Percentiles rank a stretch among this genome's conserved stretches.
These are phyloP conservation scores for Drosophila guanche DNA, from an alignment of 1,140 invertebrate genomes.

Conservation along the genomic window DNA sequence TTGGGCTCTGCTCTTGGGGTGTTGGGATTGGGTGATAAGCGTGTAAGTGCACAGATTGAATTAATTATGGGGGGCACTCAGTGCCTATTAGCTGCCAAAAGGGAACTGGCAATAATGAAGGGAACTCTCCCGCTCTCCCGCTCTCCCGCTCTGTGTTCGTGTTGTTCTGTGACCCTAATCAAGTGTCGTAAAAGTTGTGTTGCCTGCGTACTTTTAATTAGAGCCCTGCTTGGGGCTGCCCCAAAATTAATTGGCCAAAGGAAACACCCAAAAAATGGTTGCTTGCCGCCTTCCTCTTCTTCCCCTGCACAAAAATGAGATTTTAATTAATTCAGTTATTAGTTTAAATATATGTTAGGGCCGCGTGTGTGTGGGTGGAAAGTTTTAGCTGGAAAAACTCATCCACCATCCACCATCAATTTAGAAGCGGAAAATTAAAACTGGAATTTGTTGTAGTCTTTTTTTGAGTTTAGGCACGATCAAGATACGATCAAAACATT, in stretches of 20 bases:
- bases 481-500: slow-evolving; percentile 52
- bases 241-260: slow-evolving; percentile 67
- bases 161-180: slow-evolving; percentile 65
- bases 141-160: too few relatives aligned
- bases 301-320: slow-evolving; percentile 61
- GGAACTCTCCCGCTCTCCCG: background rate
- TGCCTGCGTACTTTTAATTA: slow-evolving; percentile 68
- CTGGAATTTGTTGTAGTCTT: slow-evolving; percentile 17
- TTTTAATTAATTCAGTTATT: slow-evolving; percentile 82
- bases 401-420: slow-evolving; percentile 30
- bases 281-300: background rate
- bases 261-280: slow-evolving; percentile 21
- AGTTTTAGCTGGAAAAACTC: slow-evolving; percentile 35
- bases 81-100: background rate
- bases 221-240: slow-evolving; percentile 17
- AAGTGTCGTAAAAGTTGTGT: slow-evolving; percentile 74
- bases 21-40: slow-evolving; percentile 69
- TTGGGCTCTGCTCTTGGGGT: background rate
- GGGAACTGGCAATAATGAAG: background rate
- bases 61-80: slow-evolving; percentile 58
- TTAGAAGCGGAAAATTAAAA: slow-evolving; percentile 46
- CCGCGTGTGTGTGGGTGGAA: slow-evolving; percentile 31
- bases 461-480: slow-evolving; percentile 22
- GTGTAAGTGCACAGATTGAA: slow-evolving; percentile 83
- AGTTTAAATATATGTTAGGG: slow-evolving; percentile 78